These are phyloP conservation scores for Dipodomys spectabilis DNA, from an alignment of 2,113 vertebrate genomes.

Conservation along the genomic window DNA sequence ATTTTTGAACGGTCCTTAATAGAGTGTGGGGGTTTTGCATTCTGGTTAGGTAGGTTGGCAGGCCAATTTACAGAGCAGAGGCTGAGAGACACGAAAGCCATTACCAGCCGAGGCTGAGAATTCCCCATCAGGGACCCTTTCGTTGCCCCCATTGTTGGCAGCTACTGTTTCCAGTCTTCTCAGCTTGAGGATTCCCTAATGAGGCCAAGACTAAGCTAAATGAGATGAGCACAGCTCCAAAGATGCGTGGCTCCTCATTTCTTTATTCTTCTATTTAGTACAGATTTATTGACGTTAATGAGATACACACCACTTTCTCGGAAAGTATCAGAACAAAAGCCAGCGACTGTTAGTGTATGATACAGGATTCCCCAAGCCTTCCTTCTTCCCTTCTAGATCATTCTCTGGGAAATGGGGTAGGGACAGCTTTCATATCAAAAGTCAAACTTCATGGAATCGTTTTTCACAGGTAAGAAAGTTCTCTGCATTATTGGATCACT, in stretches of 20 bases:
- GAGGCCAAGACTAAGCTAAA: conserved; percentile 16
- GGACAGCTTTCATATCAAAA: neutral
- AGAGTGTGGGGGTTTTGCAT: conserved; percentile 43
- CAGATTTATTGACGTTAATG: conserved; percentile 8
- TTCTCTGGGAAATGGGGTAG: neutral
- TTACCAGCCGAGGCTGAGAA: conserved; percentile 21
- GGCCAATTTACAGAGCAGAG: conserved; percentile 58
- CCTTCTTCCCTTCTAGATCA: neutral
- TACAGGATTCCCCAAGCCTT: neutral
- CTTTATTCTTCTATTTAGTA: conserved; percentile 30
- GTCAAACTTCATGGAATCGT: neutral
- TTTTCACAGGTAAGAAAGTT: neutral
- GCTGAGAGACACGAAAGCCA: conserved; percentile 50
- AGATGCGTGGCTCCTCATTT: conserved; percentile 4
- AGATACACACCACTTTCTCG: neutral
- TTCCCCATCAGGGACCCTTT: conserved; percentile 29
- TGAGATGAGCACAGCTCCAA: neutral
- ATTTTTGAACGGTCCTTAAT: conserved; percentile 60
- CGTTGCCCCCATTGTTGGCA: neutral
- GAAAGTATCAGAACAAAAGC: neutral
- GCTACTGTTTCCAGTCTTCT: neutral
- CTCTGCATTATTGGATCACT: neutral
- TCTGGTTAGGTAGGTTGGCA: conserved; percentile 59
- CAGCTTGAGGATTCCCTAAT: conserved; percentile 23
- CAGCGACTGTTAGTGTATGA: neutral